phyloP scores from a whole-genome alignment of 2,797 vertebrate species.

The Philypnodon macrostomus region DNA sequence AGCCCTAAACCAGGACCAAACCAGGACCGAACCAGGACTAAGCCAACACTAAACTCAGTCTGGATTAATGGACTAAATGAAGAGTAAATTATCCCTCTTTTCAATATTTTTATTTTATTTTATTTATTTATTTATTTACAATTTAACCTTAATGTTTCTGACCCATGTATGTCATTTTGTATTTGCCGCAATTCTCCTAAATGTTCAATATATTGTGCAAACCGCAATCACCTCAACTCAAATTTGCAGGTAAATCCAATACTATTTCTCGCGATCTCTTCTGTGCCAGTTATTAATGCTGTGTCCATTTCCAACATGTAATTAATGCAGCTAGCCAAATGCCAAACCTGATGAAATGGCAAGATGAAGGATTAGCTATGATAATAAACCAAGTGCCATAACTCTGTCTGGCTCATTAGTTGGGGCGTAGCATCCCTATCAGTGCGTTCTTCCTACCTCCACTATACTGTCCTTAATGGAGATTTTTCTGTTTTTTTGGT shows the following conservation, averaged over 20 bases:
- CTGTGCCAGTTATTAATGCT: slow-evolving; percentile 51
- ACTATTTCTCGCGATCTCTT: slow-evolving; percentile 55
- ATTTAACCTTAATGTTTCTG: too few relatives aligned
- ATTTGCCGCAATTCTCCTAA: too few relatives aligned
- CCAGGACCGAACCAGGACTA: too few relatives aligned
- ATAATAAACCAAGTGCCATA: slow-evolving; percentile 66
- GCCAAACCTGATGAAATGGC: slow-evolving; percentile 69
- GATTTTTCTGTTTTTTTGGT: slow-evolving; percentile 43
- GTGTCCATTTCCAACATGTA: slow-evolving; percentile 56
- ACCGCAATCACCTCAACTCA: too few relatives aligned
- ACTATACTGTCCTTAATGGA: slow-evolving; percentile 64
- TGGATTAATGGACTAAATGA: too few relatives aligned
- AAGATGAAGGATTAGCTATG: slow-evolving; percentile 68
- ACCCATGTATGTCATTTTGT: too few relatives aligned
- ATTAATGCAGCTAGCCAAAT: slow-evolving; percentile 74
- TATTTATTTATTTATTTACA: too few relatives aligned
- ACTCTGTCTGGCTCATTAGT: slow-evolving; percentile 66
- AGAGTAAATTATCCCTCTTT: too few relatives aligned
- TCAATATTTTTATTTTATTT: too few relatives aligned
- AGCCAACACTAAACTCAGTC: too few relatives aligned
- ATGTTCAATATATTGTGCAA: too few relatives aligned
- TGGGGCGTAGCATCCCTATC: slow-evolving; percentile 39
- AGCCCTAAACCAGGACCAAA: too few relatives aligned
- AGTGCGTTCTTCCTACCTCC: slow-evolving; percentile 36
- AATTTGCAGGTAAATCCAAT: slow-evolving; percentile 48